Percentiles rank a stretch among this genome's conserved stretches.
phyloP scores from a whole-genome alignment of 2,797 vertebrate genomes.

The Propithecus deckenii region DNA sequence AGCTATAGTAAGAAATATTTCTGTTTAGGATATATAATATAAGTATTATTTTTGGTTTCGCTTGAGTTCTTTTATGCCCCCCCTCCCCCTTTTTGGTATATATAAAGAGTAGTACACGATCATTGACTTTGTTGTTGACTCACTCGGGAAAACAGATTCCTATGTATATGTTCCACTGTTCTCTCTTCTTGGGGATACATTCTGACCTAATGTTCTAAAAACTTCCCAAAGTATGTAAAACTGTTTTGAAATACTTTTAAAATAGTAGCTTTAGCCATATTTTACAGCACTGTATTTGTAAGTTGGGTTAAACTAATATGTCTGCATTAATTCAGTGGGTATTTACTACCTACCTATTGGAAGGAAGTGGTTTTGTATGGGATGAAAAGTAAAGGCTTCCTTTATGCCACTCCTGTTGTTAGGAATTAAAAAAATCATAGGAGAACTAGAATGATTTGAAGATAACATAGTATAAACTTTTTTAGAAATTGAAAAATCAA shows the following conservation, averaged over 20 bases:
- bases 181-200: not conserved
- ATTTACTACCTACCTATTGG: not conserved
- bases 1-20: not conserved
- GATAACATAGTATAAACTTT: not conserved
- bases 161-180: not conserved
- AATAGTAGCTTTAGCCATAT: not conserved
- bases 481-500: constrained; percentile 21
- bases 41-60: not conserved
- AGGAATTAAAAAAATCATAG: not conserved
- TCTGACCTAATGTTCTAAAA: not conserved
- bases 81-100: not conserved
- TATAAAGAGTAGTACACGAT: not conserved
- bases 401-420: not conserved
- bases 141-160: not conserved
- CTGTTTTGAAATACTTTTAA: constrained; percentile 14
- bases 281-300: not conserved
- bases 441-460: not conserved
- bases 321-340: not conserved
- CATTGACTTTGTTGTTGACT: not conserved
- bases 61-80: not conserved
- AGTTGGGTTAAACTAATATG: not conserved
- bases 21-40: not conserved
- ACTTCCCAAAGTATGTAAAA: not conserved
- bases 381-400: not conserved
- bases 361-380: not conserved